A percentile compares a stretch with the other conserved stretches of the same genome.
These are phyloP conservation scores for Ypsolopha scabrella DNA, from an alignment of 2,888 invertebrate genomes.

Conservation along the genomic window DNA sequence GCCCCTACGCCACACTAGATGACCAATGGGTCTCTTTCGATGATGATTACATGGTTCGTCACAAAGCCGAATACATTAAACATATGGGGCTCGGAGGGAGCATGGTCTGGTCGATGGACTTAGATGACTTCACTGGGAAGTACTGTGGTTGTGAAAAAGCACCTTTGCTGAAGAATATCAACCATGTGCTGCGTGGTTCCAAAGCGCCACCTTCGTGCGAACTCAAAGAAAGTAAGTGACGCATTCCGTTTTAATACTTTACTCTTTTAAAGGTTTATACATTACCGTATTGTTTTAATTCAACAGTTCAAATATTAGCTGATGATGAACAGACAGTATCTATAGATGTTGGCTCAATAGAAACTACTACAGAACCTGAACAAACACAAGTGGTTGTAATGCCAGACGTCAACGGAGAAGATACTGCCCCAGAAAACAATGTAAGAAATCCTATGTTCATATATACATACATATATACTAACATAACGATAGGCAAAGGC, in stretches of 20 bases:
- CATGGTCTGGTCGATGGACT: constrained; percentile 91
- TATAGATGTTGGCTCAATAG: no score
- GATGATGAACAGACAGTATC: no score
- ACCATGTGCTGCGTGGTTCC: constrained; percentile 80
- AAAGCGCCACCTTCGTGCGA: constrained; percentile 69
- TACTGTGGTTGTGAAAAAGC: constrained; percentile 85
- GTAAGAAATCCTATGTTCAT: no score
- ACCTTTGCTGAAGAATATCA: constrained; percentile 84
- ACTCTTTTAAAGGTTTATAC: no score
- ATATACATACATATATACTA: no score
- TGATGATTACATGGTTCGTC: constrained; percentile 84
- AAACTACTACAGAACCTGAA: no score
- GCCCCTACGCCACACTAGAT: constrained; percentile 85
- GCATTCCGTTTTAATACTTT: not conserved
- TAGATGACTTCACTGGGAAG: constrained; percentile 85
- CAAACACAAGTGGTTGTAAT: no score
- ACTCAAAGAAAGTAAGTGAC: constrained; percentile 48
- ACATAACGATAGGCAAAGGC: no score
- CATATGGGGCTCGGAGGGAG: constrained; percentile 85
- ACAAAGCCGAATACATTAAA: constrained; percentile 86
- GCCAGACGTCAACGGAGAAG: no score
- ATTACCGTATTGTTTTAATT: no score
- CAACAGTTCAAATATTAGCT: no score
- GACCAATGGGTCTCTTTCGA: constrained; percentile 97
- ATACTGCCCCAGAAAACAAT: no score